Conservation (phyloP, 2,888 invertebrate genomes). For the Aspidiotus rigidus region DNA sequence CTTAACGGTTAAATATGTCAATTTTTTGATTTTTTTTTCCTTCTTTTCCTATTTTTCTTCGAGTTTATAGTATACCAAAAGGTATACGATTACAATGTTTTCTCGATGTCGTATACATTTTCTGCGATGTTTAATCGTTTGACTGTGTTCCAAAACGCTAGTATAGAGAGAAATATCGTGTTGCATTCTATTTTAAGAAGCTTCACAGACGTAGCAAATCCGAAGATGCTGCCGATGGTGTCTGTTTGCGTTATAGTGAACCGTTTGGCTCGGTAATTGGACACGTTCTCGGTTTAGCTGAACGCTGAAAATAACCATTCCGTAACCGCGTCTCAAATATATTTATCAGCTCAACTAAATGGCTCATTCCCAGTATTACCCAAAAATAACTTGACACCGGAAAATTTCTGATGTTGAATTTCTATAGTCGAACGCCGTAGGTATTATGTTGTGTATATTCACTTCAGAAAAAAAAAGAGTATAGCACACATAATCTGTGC, state of each 20-base stretch:
- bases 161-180: conserved; percentile 20
- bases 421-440: background rate
- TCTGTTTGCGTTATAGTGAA: conserved; percentile 21
- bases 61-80: background rate
- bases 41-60: too few relatives aligned
- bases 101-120: conserved; percentile 10
- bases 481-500: too few relatives aligned
- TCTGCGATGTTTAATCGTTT: conserved; percentile 26
- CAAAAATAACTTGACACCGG: conserved; percentile 32
- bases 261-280: conserved; percentile 33
- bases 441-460: too few relatives aligned
- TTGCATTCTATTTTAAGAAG: conserved; percentile 32
- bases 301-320: conserved; percentile 31
- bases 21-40: too few relatives aligned
- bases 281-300: conserved; percentile 26
- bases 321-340: conserved; percentile 28
- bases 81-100: conserved; percentile 17
- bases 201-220: conserved; percentile 19
- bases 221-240: conserved; percentile 30
- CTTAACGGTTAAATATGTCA: too few relatives aligned
- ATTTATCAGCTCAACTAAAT: conserved; percentile 27
- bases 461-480: too few relatives aligned
- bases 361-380: conserved; percentile 27
- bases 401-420: conserved; percentile 18
- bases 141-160: conserved; percentile 27